A percentile compares a stretch with the other conserved stretches of the same genome.
phyloP scores from a whole-genome alignment of 35 echinoderm and acorn worm species.

The Eucidaris tribuloides region DNA sequence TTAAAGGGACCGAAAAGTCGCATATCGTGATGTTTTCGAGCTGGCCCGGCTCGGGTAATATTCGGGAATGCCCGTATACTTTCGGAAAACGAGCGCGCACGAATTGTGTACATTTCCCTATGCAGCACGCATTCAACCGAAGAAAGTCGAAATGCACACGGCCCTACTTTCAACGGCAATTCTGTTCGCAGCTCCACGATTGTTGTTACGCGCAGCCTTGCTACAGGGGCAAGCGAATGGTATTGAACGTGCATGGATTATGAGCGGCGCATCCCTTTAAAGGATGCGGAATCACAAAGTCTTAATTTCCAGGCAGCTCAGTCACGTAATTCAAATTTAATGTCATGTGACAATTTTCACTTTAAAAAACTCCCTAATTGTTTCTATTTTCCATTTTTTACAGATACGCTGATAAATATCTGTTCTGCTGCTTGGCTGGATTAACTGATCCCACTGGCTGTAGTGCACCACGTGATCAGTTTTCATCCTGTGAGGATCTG shows the following conservation, averaged over 20 bases:
- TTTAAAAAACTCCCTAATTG: background rate
- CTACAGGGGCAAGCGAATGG: background rate
- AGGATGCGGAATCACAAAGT: background rate
- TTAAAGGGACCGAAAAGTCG: too few relatives aligned
- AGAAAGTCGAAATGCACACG: too few relatives aligned
- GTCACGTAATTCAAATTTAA: too few relatives aligned
- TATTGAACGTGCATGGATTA: background rate
- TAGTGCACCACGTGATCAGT: slow-evolving; percentile 40
- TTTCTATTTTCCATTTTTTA: background rate
- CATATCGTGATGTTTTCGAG: too few relatives aligned
- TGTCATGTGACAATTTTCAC: background rate
- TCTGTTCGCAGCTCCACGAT: too few relatives aligned
- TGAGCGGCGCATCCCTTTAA: background rate
- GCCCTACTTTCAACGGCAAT: too few relatives aligned
- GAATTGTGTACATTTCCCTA: too few relatives aligned
- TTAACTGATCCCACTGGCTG: background rate
- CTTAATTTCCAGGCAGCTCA: too few relatives aligned
- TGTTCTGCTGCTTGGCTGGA: slow-evolving; percentile 36
- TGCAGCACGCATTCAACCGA: too few relatives aligned
- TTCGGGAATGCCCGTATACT: too few relatives aligned
- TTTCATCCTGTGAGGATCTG: slow-evolving; percentile 60
- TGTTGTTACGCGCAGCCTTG: background rate
- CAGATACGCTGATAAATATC: slow-evolving; percentile 45
- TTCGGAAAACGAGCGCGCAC: too few relatives aligned
- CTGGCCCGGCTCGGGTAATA: too few relatives aligned